Evolutionary conservation across 2,113 vertebrate species (phyloP).

Genomic region (Psophia crepitans): DNA sequence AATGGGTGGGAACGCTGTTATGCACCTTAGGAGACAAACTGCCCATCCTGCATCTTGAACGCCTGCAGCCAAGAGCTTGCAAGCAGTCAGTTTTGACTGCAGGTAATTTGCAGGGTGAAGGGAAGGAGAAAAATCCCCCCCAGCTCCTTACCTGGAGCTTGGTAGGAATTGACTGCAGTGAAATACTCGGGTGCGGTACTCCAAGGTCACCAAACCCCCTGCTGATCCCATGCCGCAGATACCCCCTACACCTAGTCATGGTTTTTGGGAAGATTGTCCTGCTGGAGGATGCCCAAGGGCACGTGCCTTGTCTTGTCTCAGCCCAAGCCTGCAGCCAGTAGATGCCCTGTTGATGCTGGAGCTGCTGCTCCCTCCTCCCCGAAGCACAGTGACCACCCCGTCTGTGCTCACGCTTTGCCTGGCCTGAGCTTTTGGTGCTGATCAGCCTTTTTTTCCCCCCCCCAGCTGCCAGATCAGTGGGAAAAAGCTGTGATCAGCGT

Average conservation of each 20-base stretch:
- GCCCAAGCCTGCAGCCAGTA: not conserved
- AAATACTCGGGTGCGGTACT: not conserved
- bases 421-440: not conserved
- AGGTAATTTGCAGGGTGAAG: not conserved
- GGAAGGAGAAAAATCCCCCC: not conserved
- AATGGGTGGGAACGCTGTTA: not conserved
- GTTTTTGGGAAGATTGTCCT: not conserved
- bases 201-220: not conserved
- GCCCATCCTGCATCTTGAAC: not conserved
- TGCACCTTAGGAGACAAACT: not conserved
- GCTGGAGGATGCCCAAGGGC: not conserved
- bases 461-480: conserved; percentile 93
- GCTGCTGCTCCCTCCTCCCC: not conserved
- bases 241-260: not conserved
- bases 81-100: not conserved
- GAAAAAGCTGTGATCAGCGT: conserved; percentile 90
- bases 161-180: not conserved
- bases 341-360: not conserved
- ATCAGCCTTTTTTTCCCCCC: not conserved
- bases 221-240: accelerated
- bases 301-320: not conserved
- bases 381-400: not conserved
- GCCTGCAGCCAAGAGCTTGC: not conserved
- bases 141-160: not conserved
- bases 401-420: accelerated